Evolutionary conservation across 2,797 vertebrate genomes (phyloP).

Genomic region (Myripristis jacobus): DNA sequence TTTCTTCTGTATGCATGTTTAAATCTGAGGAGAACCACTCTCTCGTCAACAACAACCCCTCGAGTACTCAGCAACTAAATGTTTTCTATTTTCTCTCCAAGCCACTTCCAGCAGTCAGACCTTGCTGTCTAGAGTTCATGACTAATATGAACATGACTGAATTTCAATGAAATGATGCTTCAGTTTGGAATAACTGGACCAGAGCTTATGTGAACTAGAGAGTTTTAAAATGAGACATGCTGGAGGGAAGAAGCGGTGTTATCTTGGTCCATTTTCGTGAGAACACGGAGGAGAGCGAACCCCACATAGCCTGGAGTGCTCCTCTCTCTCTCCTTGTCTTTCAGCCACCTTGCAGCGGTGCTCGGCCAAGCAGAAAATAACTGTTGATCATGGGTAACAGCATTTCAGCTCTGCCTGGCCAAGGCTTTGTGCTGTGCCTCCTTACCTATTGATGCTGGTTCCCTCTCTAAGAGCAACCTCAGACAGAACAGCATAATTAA

Average conservation of each 20-base stretch:
- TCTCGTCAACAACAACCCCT: background rate
- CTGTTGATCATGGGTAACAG: slow-evolving; percentile 25
- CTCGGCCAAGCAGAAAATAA: slow-evolving; percentile 44
- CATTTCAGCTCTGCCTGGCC: slow-evolving; percentile 26
- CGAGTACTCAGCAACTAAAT: background rate
- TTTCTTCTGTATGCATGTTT: background rate
- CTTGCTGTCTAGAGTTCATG: background rate
- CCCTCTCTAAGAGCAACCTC: background rate
- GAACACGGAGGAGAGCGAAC: slow-evolving; percentile 9
- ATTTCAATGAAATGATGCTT: background rate
- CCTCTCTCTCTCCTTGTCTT: slow-evolving; percentile 13
- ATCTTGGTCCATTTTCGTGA: background rate
- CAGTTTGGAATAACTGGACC: background rate
- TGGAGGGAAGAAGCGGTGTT: background rate
- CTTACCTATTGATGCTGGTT: slow-evolving; percentile 25
- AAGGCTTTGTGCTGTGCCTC: slow-evolving; percentile 26
- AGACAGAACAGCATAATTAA: slow-evolving; percentile 31
- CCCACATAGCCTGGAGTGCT: slow-evolving; percentile 19
- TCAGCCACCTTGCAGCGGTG: slow-evolving; percentile 26
- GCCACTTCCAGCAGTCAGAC: slow-evolving; percentile 4
- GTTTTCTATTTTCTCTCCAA: background rate
- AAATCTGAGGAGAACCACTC: slow-evolving; percentile 5
- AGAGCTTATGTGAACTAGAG: background rate
- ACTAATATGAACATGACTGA: background rate
- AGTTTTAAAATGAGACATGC: slow-evolving; percentile 1